phyloP scores from a whole-genome alignment of 2,888 invertebrate genomes.

The Salticus scenicus region DNA sequence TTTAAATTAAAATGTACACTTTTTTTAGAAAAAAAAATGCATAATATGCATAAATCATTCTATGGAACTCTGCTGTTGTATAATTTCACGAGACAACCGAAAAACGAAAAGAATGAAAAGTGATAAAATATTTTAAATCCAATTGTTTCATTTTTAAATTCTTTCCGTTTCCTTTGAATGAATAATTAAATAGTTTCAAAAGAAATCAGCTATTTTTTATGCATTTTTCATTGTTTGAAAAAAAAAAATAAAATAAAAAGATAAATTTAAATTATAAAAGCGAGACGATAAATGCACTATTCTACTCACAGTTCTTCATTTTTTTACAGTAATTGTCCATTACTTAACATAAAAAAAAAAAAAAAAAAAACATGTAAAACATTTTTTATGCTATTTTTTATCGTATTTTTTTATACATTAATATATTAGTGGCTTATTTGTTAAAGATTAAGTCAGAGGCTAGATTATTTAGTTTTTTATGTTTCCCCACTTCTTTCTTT shows the following conservation, averaged over 20 bases:
- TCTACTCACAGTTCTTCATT: constrained; percentile 7
- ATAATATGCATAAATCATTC: too few relatives aligned
- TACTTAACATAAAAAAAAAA: constrained; percentile 44
- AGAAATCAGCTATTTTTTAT: constrained; percentile 18
- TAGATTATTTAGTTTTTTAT: constrained; percentile 32
- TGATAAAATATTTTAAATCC: constrained; percentile 36
- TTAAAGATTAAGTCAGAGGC: constrained; percentile 34
- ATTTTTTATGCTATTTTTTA: constrained; percentile 7
- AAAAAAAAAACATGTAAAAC: constrained; percentile 42
- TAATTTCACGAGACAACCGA: too few relatives aligned
- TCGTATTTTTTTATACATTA: constrained; percentile 22
- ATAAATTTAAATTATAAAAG: constrained; percentile 37
- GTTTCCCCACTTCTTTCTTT: neutral
- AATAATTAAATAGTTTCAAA: constrained; percentile 59
- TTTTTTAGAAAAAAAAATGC: too few relatives aligned
- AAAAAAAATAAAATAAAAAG: constrained; percentile 40
- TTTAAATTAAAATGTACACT: too few relatives aligned
- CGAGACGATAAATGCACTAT: neutral
- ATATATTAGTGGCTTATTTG: constrained; percentile 23
- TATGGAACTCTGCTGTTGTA: too few relatives aligned
- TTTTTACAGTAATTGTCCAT: constrained; percentile 28
- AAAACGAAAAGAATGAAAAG: too few relatives aligned
- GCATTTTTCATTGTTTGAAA: constrained; percentile 34
- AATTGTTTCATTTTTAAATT: constrained; percentile 42
- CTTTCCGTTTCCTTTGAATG: constrained; percentile 57